Percentiles rank a stretch among this genome's conserved stretches.
Evolutionary conservation across 2,113 vertebrate species (phyloP).

Genomic region (Bothrops jararaca): DNA sequence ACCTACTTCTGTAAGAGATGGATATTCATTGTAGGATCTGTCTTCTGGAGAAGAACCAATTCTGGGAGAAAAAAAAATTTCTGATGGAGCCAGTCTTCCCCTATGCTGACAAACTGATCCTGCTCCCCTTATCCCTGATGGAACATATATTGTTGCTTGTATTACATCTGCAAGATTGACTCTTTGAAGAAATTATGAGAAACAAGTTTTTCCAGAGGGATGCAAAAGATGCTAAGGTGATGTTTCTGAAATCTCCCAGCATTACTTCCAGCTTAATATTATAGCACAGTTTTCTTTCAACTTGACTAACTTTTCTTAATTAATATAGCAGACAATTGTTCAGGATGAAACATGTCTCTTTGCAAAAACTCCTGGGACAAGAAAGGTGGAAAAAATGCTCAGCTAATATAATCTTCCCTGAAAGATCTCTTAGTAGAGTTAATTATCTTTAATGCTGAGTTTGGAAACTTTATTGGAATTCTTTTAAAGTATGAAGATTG

Average conservation of each 20-base stretch:
- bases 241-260: constrained; percentile 13
- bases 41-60: background rate
- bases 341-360: constrained; percentile 39
- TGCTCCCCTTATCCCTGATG: background rate
- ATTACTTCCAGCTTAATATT: constrained; percentile 29
- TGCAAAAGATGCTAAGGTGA: background rate
- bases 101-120: background rate
- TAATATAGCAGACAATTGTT: constrained; percentile 42
- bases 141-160: background rate
- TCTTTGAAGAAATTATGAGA: background rate
- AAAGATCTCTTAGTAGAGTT: constrained; percentile 33
- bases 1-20: background rate
- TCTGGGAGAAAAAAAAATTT: background rate
- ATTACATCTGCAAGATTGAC: background rate
- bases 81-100: background rate
- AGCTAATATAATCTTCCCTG: constrained; percentile 37
- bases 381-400: constrained; percentile 21
- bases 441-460: constrained; percentile 46
- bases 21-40: background rate
- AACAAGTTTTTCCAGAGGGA: constrained; percentile 2
- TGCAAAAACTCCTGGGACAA: constrained; percentile 40
- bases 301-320: constrained; percentile 56
- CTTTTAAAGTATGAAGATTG: constrained; percentile 33
- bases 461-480: constrained; percentile 42
- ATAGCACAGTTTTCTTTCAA: constrained; percentile 32